These are phyloP conservation scores for Drosophila tani DNA, from an alignment of 1,140 invertebrate genomes.

Conservation along the genomic window DNA sequence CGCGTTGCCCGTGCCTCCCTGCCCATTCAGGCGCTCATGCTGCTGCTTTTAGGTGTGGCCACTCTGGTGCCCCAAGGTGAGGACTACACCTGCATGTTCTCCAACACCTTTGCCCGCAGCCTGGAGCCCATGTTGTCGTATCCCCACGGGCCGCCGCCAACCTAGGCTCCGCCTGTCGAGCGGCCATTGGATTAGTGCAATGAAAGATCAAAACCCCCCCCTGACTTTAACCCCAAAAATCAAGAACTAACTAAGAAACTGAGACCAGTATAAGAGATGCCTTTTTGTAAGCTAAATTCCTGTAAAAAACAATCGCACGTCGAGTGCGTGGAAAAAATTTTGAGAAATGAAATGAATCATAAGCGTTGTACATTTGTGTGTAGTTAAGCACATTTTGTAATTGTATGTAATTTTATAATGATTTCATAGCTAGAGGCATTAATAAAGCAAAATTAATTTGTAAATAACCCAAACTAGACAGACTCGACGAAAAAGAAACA, in stretches of 20 bases:
- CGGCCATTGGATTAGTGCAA: conserved; percentile 67
- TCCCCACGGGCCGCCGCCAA: conserved; percentile 94
- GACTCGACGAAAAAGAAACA: conserved; percentile 59
- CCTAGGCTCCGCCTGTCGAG: conserved; percentile 86
- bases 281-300: conserved; percentile 66
- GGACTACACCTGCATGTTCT: conserved; percentile 93
- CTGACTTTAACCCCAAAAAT: neutral
- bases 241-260: conserved; percentile 3
- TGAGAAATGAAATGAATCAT: conserved; percentile 28
- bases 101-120: conserved; percentile 92
- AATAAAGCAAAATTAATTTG: conserved; percentile 48
- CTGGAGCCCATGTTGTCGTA: conserved; percentile 95
- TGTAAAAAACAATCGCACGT: conserved; percentile 39
- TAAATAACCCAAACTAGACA: conserved; percentile 43
- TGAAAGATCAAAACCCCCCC: conserved; percentile 9
- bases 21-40: conserved; percentile 95
- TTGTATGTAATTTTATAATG: conserved; percentile 50
- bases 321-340: conserved; percentile 9
- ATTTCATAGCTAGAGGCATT: conserved; percentile 58
- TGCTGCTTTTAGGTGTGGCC: conserved; percentile 94
- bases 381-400: conserved; percentile 65
- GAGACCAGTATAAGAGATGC: conserved; percentile 47
- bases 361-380: conserved; percentile 70
- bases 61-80: conserved; percentile 93
- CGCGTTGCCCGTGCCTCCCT: conserved; percentile 95